Evolutionary conservation across 1,140 invertebrate species (phyloP), one percentile per base, ranked within the genome.

Genomic region (Diachasmimorpha longicaudata): DNA sequence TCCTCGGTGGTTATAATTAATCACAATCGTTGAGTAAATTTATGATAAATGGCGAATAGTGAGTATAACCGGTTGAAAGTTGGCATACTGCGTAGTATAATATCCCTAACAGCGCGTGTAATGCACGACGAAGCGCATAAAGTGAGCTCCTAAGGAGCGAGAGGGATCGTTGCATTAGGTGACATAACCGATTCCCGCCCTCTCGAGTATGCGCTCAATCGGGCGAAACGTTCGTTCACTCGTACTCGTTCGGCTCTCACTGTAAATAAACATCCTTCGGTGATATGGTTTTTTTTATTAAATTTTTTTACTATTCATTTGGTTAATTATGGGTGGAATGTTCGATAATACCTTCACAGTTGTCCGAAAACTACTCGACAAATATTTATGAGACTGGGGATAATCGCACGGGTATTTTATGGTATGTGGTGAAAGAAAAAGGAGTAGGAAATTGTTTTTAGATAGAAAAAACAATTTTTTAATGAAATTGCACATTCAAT

Each of bases 81-180:
- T 63, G 58, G 48, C 48, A 55, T 55, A 55, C 58, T 63, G 58
- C 58, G 58, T 63, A 63, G 58, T 63, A 55, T 55, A 31, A 63
- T 63, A 14, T 52, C 58, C 58, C 58, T 63, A 63, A 25, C 14
- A 25, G 21, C 19, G 21, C 23, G 58, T 63, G 23, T 63, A 63
- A 63, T 13, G 58, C 58, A 21, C 58, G 58, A 6, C 58, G 58
- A 63, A 63, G 21, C 58, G 58, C 58, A 63, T 63, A 63, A n/a
- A 63, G 23, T 63, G 58, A 25, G 58, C 23, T 23, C 58, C 23
- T 63, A 63, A 63, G 58, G 58, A 63, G 58, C 58, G 58, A 63
- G 58, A 63, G 58, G 58, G 58, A 63, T 63, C 58, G 58, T 63
- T 63, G 58, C 58, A 63, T 63, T 63, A 63, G 58, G 58, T 63